phyloP scores from a whole-genome alignment of 2,888 invertebrate genomes.

The Tiliacea aurago region DNA sequence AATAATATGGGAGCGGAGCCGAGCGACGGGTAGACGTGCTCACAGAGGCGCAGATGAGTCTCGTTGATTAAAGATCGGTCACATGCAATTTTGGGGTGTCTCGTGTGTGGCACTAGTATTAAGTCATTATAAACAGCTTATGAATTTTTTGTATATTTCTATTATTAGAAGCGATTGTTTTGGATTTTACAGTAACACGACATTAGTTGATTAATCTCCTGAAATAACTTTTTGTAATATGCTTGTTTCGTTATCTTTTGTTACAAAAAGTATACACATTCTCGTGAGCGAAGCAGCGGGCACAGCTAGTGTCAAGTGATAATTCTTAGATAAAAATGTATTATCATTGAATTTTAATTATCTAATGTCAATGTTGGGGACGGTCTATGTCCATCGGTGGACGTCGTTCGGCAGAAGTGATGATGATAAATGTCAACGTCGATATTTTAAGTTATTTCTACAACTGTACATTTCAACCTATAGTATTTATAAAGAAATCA shows the following conservation, averaged over 20 bases:
- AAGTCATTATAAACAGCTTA: constrained; percentile 39
- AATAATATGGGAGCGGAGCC: constrained; percentile 7
- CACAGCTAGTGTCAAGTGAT: not conserved
- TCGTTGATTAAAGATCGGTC: not conserved
- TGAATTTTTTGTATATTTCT: constrained; percentile 7
- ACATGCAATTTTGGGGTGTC: not conserved
- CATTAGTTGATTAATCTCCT: not conserved
- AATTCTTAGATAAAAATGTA: not conserved
- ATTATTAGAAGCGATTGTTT: not conserved
- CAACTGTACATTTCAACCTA: too few species aligned
- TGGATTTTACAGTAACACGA: not conserved
- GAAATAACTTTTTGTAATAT: not conserved
- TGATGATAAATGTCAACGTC: not conserved
- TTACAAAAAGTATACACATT: not conserved
- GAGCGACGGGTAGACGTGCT: not conserved
- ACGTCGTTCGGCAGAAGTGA: not conserved
- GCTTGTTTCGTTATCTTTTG: not conserved
- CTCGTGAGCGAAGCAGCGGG: not conserved
- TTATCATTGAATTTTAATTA: not conserved
- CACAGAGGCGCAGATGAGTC: not conserved
- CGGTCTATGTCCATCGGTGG: not conserved
- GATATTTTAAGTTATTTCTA: not conserved
- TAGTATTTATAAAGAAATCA: not conserved
- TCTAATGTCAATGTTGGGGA: not conserved
- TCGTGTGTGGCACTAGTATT: not conserved